Evolutionary conservation across 2,888 invertebrate genomes (phyloP).

Genomic region (Anthoptus insignis): DNA sequence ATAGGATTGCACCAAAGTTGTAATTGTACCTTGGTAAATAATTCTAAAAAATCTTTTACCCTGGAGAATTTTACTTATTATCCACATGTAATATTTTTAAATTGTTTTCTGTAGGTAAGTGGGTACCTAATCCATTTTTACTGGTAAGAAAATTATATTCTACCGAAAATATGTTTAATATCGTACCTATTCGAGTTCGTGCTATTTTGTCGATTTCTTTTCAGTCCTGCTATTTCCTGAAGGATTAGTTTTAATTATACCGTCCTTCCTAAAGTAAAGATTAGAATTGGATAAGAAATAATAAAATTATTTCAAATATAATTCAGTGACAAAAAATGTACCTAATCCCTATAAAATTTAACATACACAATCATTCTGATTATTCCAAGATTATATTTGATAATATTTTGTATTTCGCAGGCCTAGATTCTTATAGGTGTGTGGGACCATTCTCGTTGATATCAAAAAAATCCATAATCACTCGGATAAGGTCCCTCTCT

Average conservation of each 20-base stretch:
- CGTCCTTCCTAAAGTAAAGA: constrained; percentile 66
- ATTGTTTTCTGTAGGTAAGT: too few relatives aligned
- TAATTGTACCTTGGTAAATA: too few relatives aligned
- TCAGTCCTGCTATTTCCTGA: constrained; percentile 32
- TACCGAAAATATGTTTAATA: too few relatives aligned
- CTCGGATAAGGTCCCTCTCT: constrained; percentile 68
- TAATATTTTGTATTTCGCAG: constrained; percentile 56
- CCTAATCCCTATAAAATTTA: not conserved
- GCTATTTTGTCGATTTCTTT: too few relatives aligned
- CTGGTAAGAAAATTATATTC: too few relatives aligned
- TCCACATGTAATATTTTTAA: too few relatives aligned
- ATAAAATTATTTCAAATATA: constrained; percentile 10
- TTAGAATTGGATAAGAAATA: constrained; percentile 55
- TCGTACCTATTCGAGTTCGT: too few relatives aligned
- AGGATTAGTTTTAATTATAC: constrained; percentile 68
- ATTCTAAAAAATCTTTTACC: too few relatives aligned
- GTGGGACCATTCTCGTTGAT: constrained; percentile 83
- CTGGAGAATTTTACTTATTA: too few relatives aligned
- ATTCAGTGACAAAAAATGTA: not conserved
- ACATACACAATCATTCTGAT: not conserved
- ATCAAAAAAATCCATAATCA: constrained; percentile 83
- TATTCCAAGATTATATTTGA: not conserved
- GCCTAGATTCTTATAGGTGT: constrained; percentile 76
- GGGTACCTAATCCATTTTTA: too few relatives aligned
- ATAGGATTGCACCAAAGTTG: too few relatives aligned